Evolutionary conservation across 2,113 vertebrate species (phyloP), one percentile per base, ranked within the genome.

Genomic region (Sphaerodactylus townsendi): DNA sequence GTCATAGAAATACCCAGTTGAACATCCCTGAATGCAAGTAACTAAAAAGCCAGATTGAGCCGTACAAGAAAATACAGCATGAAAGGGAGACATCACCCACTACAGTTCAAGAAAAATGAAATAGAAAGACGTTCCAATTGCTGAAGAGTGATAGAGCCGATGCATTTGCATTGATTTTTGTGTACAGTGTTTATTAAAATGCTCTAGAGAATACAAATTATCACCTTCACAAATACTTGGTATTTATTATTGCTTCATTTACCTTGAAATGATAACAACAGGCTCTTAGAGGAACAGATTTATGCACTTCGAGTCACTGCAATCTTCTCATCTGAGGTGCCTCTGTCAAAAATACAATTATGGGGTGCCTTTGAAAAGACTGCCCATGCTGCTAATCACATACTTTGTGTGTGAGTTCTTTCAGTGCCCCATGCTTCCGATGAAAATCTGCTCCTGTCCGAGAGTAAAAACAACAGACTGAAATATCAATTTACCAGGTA

Each of bases 221-320:
- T 93, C 87, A 91, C 90, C 87, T 91, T 94, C 94, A 93, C 85
- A 91, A 89, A 88, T 92, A n/a, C 46, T 88, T 90, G 86, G 86
- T 91, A 91, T 94, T 91, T 90, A 88, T 94, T 92, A 87, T 89
- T 95, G 87, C 72, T 90, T 86, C 23, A 88, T 90, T 92, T 93
- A 72, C 85, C 89, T 93, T 88, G 85, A 87, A 91, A 93, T 82
- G 79, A 87, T 92, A 92, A 84, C 72, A 92, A 80, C 91, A 93
- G 80, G 87, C 39, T 89, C 86, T 93, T 94, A 92, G 91, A 90
- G 89, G 85, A 94, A 92, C 77, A 82, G 50, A 93, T 88, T 93
- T 77, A 71, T 91, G 82, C 76, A 37, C 76, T 80, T 85, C 80
- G 62, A 81, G 93, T 91, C n/a, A 64, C 77, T 90, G 28, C 86